Evolutionary conservation across 2,797 vertebrate species (phyloP).

Genomic region (Schizopygopsis malacanthus): DNA sequence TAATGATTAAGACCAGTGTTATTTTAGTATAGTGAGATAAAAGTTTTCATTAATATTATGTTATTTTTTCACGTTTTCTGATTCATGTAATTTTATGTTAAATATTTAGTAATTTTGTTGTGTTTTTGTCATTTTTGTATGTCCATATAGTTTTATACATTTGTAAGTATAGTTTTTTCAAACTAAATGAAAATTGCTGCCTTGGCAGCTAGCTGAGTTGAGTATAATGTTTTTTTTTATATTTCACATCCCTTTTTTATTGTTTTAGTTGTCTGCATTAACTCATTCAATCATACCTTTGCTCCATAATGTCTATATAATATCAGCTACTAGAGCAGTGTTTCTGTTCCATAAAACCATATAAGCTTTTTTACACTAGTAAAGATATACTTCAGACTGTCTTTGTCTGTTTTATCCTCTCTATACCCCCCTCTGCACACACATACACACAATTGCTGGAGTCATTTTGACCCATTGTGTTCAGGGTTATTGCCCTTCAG

Average conservation of each 20-base stretch:
- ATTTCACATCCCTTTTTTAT: neutral
- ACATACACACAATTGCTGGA: neutral
- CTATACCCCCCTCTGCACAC: neutral
- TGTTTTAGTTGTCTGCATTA: neutral
- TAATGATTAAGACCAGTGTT: neutral
- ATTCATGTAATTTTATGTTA: neutral
- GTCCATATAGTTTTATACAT: too few species aligned
- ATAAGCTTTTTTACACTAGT: neutral
- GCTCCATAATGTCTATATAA: neutral
- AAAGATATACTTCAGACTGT: constrained; percentile 5
- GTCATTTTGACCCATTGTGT: neutral
- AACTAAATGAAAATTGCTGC: neutral
- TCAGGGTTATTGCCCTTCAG: constrained; percentile 22
- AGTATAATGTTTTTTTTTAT: neutral
- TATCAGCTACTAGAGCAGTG: neutral
- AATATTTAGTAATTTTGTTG: neutral
- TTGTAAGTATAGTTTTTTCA: neutral
- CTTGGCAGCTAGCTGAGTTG: neutral
- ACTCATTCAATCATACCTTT: neutral
- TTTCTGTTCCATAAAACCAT: constrained; percentile 44
- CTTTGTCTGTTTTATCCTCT: neutral
- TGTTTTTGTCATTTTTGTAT: too few species aligned
- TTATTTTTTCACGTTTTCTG: neutral
- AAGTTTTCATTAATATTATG: neutral
- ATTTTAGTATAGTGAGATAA: neutral